Evolutionary conservation across 2,888 invertebrate genomes (phyloP), one percentile per base, ranked within the genome.

Genomic region (Lobophora halterata): DNA sequence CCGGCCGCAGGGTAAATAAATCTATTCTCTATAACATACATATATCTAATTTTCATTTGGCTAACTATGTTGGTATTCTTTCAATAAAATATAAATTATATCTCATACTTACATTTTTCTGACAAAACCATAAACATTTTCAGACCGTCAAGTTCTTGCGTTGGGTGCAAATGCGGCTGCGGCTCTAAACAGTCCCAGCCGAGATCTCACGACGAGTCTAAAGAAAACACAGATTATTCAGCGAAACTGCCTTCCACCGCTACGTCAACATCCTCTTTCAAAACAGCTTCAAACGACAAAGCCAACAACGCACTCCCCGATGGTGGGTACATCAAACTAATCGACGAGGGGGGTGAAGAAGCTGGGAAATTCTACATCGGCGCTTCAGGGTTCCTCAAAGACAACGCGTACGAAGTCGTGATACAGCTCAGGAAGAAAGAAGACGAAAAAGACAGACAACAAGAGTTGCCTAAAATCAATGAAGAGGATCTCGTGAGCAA

Each of bases 361-460:
- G 53, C 76, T 3, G 79, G 76, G 1, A 80, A 85, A 49, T 79
- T 87, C 47, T 83, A 76, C 34, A 72, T 87, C 7, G 85, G 82
- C 7, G 71, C 83, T 10, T 71, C 78, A 3, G 80, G 77, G 2
- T 67, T 79, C 8, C 58, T 86, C 3, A 78, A 76, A 57, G 67
- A 82, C 45, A 71, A 82, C 30, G 76, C 70, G 8, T 87, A 85
- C 46, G 87, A 87, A 74, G 80, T 87, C 5, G 60, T 86, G 4
- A 82, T 87, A 55, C 85, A 86, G 43, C 60, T 87, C 3, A 71
- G 76, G 30, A 87, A 85, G 42, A 86, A 81, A 55, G 77, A 71
- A 11, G 43, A 45, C 1, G 50, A 47, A 13, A 54, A 49, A 27
- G 44, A 47, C 18, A 51, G 24, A 28, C 19, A 10, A 13, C 9